Evolutionary conservation across 2,888 invertebrate species (phyloP), one percentile per base, ranked within the genome.

Genomic region (Cephus runcator): DNA sequence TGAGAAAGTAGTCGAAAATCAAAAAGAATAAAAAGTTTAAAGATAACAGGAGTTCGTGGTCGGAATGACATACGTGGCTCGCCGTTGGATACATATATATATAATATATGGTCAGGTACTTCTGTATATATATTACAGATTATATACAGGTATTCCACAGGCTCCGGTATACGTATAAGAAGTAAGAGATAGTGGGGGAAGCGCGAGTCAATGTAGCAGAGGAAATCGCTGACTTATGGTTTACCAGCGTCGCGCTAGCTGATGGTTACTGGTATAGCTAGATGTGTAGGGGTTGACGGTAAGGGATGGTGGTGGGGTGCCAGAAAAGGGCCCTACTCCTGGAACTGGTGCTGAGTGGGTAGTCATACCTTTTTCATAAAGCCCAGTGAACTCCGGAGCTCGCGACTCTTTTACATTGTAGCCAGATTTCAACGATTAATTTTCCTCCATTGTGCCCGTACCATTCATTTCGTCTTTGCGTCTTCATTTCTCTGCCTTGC

Each of bases 161-260:
- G 15, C 15, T 40, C 40, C 6, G 40, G 40, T 40, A 40, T 40
- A 15, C 40, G 40, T 40, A 40, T 40, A 40, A 40, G 40, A 40
- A 40, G 40, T 40, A 40, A 40, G 40, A 40, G 40, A 40, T 40
- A 40, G 77, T 75, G 74, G 36, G 40, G 40, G 40, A 40, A 40
- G 6, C 40, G 40, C 86, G 88, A 86, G 88, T 90, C 90, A 91
- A 91, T 91, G 91, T 91, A 90, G 86, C 88, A 88, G 88, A 90
- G 87, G 87, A 90, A 91, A 91, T 91, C 89, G 91, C 91, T 91
- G 91, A 91, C 91, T 90, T 91, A 91, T 91, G 91, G 89, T 85
- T 88, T 87, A 85, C 84, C 84, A 15, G 40, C 40, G 40, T 40
- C 4, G 40, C 15, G 40, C 40, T 40, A 15, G 40, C 40, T 30